Evolutionary conservation across 1,140 invertebrate species (phyloP).

Genomic region (Drosophila orena): DNA sequence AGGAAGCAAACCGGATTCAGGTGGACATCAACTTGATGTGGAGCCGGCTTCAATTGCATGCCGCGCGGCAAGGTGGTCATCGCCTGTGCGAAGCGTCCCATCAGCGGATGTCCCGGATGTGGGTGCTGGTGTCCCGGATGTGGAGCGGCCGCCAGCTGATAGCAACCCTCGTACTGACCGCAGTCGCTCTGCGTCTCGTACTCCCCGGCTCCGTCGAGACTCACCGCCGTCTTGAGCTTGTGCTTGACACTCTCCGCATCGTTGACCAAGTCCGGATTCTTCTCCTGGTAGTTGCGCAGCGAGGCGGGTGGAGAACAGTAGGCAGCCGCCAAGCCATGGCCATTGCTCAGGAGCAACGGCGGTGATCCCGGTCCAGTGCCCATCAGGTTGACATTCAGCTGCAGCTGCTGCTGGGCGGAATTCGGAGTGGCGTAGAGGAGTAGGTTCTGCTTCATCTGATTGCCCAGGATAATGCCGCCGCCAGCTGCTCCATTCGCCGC

Average conservation of each 20-base stretch:
- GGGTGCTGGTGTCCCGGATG: conserved; percentile 27
- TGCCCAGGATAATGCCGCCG: conserved; percentile 74
- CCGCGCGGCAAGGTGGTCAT: conserved; percentile 86
- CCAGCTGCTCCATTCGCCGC: conserved; percentile 49
- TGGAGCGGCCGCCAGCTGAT: conserved; percentile 64
- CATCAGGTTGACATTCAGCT: conserved; percentile 73
- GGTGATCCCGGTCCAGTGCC: conserved; percentile 61
- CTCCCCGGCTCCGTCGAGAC: conserved; percentile 81
- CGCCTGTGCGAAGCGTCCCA: conserved; percentile 82
- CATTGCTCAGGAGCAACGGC: conserved; percentile 61
- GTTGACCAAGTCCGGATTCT: conserved; percentile 91
- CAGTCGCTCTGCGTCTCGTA: conserved; percentile 79
- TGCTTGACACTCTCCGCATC: conserved; percentile 89
- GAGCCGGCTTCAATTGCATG: conserved; percentile 85
- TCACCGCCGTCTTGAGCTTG: conserved; percentile 86
- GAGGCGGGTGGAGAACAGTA: conserved; percentile 80
- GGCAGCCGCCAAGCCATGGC: conserved; percentile 54
- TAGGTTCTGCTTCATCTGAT: conserved; percentile 82
- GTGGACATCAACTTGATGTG: conserved; percentile 89
- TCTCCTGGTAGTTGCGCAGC: conserved; percentile 87
- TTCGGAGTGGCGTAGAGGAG: conserved; percentile 72
- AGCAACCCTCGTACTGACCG: conserved; percentile 84
- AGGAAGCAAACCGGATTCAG: conserved; percentile 89
- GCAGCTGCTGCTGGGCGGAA: conserved; percentile 57
- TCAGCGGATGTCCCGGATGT: conserved; percentile 50